Conservation (phyloP, 1,140 invertebrate genomes). For the Tyrophagus putrescentiae region DNA sequence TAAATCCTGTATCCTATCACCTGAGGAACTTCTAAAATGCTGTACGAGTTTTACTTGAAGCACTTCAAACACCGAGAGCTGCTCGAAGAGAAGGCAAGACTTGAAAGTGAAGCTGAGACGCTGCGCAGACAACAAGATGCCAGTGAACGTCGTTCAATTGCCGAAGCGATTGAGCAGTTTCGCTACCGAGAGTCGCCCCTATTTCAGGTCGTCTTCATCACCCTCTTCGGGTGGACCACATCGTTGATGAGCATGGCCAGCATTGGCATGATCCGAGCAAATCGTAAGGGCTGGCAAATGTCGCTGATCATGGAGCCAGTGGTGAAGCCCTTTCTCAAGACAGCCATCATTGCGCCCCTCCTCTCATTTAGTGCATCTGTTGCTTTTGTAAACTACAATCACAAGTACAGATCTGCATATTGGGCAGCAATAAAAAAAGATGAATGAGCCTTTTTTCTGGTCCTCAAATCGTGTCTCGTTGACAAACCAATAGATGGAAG, state of each 20-base stretch:
- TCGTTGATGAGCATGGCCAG: too few species aligned
- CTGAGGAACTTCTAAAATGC: too few species aligned
- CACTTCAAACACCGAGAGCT: not conserved
- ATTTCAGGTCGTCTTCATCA: constrained; percentile 12
- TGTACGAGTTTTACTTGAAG: constrained; percentile 7
- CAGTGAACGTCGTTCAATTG: too few species aligned
- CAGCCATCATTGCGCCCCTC: not conserved
- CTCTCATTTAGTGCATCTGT: constrained; percentile 6
- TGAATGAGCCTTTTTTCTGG: too few species aligned
- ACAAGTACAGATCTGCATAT: too few species aligned
- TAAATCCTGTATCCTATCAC: too few species aligned
- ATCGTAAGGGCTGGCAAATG: not conserved
- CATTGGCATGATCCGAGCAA: not conserved
- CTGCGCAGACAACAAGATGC: not conserved
- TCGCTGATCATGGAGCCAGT: not conserved
- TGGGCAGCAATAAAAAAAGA: too few species aligned
- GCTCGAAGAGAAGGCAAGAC: not conserved
- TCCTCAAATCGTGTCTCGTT: too few species aligned
- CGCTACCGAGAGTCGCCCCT: not conserved
- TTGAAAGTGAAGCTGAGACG: not conserved
- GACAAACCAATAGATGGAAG: too few species aligned
- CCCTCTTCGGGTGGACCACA: not conserved
- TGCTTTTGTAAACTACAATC: not conserved
- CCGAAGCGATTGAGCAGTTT: too few species aligned
- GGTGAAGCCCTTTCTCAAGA: not conserved